Evolutionary conservation across 2,888 invertebrate genomes (phyloP).

Genomic region (Geotrupes spiniger): DNA sequence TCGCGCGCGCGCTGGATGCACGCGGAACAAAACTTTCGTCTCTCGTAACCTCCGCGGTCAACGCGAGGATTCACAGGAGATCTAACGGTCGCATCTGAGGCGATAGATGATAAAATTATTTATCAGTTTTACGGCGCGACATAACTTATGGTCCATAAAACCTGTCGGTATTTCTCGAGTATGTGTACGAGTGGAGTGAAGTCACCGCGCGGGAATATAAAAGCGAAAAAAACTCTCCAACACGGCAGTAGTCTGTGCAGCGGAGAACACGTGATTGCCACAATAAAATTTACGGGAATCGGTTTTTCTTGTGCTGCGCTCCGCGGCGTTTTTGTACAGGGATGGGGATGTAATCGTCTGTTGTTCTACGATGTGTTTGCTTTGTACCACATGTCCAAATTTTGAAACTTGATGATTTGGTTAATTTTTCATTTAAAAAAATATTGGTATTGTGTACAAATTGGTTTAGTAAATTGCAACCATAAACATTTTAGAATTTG

Average conservation of each 20-base stretch:
- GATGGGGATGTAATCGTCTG: not conserved
- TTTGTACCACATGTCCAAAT: too few relatives aligned
- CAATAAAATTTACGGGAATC: conserved; percentile 8
- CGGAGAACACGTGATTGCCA: conserved; percentile 10
- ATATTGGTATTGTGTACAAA: too few relatives aligned
- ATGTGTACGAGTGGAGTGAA: not conserved
- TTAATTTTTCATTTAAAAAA: too few relatives aligned
- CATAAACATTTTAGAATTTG: too few relatives aligned
- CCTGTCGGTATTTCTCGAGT: conserved; percentile 9
- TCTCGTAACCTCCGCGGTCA: too few relatives aligned
- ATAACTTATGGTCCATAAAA: conserved; percentile 13
- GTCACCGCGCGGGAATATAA: conserved; percentile 7
- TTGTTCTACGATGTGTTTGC: not conserved
- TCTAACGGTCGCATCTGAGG: conserved; percentile 9
- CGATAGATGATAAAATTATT: conserved; percentile 9
- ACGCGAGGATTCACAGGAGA: too few relatives aligned
- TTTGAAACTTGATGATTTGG: too few relatives aligned
- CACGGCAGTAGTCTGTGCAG: conserved; percentile 8
- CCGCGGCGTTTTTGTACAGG: not conserved
- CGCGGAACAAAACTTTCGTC: too few relatives aligned
- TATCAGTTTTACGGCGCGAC: conserved; percentile 8
- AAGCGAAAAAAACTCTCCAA: not conserved
- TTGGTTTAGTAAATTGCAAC: too few relatives aligned
- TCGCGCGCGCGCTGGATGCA: too few relatives aligned
- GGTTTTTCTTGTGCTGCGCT: not conserved